phyloP scores from a whole-genome alignment of 1,140 invertebrate genomes.

The Papilio helenus region DNA sequence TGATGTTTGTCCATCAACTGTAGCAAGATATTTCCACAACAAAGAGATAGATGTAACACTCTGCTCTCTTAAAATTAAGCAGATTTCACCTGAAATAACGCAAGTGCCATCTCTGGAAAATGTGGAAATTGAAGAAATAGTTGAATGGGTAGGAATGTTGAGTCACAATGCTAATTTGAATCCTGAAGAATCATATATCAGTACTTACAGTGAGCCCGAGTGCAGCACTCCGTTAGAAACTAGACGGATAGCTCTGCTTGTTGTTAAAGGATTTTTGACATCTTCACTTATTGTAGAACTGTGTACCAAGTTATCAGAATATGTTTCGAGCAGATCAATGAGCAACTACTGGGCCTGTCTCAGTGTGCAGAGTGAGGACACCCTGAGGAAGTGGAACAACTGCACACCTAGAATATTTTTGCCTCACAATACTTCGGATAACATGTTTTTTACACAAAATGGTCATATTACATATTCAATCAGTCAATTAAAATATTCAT shows the following conservation, averaged over 20 bases:
- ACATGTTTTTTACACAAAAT: slow-evolving; percentile 63
- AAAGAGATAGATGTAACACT: slow-evolving; percentile 54
- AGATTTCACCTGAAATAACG: slow-evolving; percentile 55
- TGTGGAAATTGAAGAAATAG: slow-evolving; percentile 62
- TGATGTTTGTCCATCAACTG: slow-evolving; percentile 70
- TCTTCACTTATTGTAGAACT: slow-evolving; percentile 54
- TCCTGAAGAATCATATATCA: slow-evolving; percentile 62
- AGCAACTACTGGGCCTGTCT: slow-evolving; percentile 67
- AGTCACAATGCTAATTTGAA: slow-evolving; percentile 56
- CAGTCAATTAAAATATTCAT: slow-evolving; percentile 75
- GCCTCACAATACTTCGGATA: slow-evolving; percentile 64
- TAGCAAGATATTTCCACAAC: slow-evolving; percentile 72
- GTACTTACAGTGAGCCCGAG: slow-evolving; percentile 64
- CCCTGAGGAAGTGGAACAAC: slow-evolving; percentile 60
- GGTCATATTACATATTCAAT: slow-evolving; percentile 56
- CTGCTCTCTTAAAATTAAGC: slow-evolving; percentile 48
- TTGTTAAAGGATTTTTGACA: slow-evolving; percentile 67
- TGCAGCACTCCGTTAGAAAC: slow-evolving; percentile 56
- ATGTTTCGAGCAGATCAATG: slow-evolving; percentile 58
- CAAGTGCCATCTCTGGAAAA: slow-evolving; percentile 64
- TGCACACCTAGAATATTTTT: slow-evolving; percentile 63
- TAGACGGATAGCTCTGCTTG: slow-evolving; percentile 60
- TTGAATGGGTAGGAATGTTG: slow-evolving; percentile 75
- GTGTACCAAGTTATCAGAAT: slow-evolving; percentile 52
- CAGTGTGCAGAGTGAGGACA: slow-evolving; percentile 72